Evolutionary conservation across 2,797 vertebrate genomes (phyloP), one percentile per base, ranked within the genome.

Genomic region (Odontamblyopus lacepedii): DNA sequence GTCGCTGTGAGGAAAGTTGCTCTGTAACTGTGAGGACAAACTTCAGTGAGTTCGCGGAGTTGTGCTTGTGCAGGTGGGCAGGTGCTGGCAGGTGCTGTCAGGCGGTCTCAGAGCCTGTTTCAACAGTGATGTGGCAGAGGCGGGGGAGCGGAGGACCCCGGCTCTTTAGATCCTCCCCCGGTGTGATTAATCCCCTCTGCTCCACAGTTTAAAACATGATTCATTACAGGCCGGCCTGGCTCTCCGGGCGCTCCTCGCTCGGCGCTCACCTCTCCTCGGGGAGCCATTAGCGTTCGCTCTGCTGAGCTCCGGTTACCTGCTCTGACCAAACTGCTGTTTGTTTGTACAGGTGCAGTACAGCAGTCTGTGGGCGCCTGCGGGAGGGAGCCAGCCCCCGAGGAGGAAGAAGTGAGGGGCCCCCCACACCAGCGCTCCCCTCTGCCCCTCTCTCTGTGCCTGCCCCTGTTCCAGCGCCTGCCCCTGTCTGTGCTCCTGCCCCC

Each of bases 151-250:
- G 88, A 94, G 95, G 97, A 95, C 94, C 95, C 96, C 96, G 95
- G 95, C 95, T 97, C 95, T 92, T 96, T 94, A 96, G 96, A 96
- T 96, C 95, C 95, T 97, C 96, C 95, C 96, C 96, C 90, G 44
- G 44, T 82, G 95, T 96, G 96, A 97, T 97, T 97, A 98, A 98
- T 98, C 95, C 95, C 95, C 95, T 95, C 80, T 95, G 96, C 95
- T 96, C 94, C 95, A 94, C 94, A 97, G 96, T 97, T 98, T 97
- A 95, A 95, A 96, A 96, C 97, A 96, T 97, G 96, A 98, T 97
- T 98, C 96, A 98, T 98, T 97, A 96, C 96, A 95, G 95, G 94
- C 95, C 92, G 94, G 95, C 93, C 95, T 92, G 94, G 93, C 93
- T 94, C 91, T 63, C 57, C 95, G 92, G 94, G 93, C 93, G 94